Evolutionary conservation across 2,797 vertebrate species (phyloP).

Genomic region (Arctocebus calabarensis): DNA sequence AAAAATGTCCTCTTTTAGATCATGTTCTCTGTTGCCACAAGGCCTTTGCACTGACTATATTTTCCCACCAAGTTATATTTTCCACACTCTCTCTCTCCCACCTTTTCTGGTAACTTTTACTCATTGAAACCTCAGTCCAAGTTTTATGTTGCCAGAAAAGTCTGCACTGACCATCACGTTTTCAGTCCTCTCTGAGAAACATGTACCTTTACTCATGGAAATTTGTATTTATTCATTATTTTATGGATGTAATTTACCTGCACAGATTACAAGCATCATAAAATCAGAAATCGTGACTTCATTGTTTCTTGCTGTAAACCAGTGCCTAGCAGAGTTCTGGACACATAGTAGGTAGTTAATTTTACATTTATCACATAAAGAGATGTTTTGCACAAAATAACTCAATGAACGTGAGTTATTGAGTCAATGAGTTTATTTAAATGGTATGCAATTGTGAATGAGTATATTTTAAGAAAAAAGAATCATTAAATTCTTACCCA

Average conservation of each 20-base stretch:
- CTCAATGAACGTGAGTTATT: neutral
- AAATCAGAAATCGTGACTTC: neutral
- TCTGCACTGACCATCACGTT: neutral
- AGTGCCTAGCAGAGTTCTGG: neutral
- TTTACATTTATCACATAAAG: neutral
- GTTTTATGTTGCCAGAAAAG: neutral
- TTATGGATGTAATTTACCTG: neutral
- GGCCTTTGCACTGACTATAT: neutral
- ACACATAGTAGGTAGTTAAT: neutral
- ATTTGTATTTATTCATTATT: neutral
- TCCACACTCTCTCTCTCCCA: fast-evolving
- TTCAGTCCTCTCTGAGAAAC: neutral
- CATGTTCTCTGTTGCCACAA: neutral
- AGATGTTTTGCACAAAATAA: constrained; percentile 27
- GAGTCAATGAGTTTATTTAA: neutral
- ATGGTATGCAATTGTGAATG: neutral
- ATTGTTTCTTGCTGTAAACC: neutral
- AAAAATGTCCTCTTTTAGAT: neutral
- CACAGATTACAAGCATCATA: neutral
- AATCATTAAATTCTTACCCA: neutral
- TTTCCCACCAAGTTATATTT: neutral
- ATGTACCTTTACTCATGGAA: neutral
- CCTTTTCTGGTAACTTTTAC: neutral
- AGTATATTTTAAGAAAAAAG: neutral
- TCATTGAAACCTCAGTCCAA: constrained; percentile 36